phyloP scores from a whole-genome alignment of 1,140 invertebrate genomes.

The Magallana ariakensis region DNA sequence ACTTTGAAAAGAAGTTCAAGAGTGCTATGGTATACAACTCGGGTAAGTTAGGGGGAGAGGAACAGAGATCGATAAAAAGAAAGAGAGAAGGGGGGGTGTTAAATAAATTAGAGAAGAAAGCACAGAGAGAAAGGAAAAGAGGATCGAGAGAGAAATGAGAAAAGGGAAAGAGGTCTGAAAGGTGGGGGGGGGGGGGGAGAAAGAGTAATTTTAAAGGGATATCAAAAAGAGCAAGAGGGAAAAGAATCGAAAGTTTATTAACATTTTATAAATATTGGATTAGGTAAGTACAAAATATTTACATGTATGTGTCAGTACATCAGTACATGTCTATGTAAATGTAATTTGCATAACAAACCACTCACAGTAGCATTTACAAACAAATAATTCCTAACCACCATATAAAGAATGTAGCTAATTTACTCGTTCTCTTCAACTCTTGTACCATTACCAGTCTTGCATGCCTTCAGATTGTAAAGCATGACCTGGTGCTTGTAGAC shows the following conservation, averaged over 20 bases:
- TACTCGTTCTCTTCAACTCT: neutral
- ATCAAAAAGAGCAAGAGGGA: neutral
- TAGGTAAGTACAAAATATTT: constrained; percentile 16
- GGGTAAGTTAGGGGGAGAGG: constrained; percentile 40
- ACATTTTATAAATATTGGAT: neutral
- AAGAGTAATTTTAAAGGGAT: neutral
- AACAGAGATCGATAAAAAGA: neutral
- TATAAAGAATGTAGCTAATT: neutral
- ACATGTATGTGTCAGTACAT: neutral
- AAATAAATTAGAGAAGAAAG: no score
- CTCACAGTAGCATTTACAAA: neutral
- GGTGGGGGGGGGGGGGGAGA: no score
- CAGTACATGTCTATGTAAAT: neutral
- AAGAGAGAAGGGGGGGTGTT: neutral
- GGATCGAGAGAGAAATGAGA: no score
- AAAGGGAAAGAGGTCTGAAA: no score
- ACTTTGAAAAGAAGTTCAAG: constrained; percentile 54
- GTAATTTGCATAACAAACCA: neutral
- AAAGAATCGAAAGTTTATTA: neutral
- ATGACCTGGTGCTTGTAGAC: neutral
- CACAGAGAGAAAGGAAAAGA: no score
- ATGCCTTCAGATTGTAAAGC: constrained; percentile 3
- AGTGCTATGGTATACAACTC: constrained; percentile 50
- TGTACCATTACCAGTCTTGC: neutral
- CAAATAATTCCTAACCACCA: neutral